phyloP scores from a whole-genome alignment of 2,797 vertebrate species.

The Danio kyathit region DNA sequence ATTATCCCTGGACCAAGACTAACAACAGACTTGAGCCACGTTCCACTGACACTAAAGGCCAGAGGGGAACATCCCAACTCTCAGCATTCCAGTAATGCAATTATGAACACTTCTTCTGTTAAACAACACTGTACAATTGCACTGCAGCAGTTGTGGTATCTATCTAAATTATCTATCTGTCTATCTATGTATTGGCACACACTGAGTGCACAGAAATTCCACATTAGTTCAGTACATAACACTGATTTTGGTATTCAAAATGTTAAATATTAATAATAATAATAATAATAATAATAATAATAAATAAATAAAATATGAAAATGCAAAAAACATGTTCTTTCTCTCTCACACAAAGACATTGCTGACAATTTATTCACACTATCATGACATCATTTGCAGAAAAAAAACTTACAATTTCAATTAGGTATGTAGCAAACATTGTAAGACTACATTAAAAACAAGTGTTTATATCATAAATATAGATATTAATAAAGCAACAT shows the following conservation, averaged over 20 bases:
- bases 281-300: too few relatives aligned
- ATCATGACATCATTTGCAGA: not conserved
- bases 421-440: not conserved
- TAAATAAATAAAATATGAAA: too few relatives aligned
- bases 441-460: not conserved
- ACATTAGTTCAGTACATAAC: not conserved
- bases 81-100: conserved; percentile 1
- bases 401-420: not conserved
- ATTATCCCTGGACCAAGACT: conserved; percentile 50
- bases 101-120: not conserved
- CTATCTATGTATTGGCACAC: not conserved
- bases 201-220: not conserved
- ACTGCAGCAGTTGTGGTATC: not conserved
- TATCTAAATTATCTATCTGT: not conserved
- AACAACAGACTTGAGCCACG: conserved; percentile 31
- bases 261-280: too few relatives aligned
- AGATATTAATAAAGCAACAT: not conserved
- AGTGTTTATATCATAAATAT: not conserved
- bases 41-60: conserved; percentile 13
- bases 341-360: not conserved
- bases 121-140: conserved; percentile 15
- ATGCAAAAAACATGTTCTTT: not conserved
- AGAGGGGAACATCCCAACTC: conserved; percentile 2
- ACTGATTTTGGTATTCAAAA: too few relatives aligned
- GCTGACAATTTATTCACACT: not conserved